Conservation (phyloP, 2,888 invertebrate genomes). For the Helleia helle region DNA sequence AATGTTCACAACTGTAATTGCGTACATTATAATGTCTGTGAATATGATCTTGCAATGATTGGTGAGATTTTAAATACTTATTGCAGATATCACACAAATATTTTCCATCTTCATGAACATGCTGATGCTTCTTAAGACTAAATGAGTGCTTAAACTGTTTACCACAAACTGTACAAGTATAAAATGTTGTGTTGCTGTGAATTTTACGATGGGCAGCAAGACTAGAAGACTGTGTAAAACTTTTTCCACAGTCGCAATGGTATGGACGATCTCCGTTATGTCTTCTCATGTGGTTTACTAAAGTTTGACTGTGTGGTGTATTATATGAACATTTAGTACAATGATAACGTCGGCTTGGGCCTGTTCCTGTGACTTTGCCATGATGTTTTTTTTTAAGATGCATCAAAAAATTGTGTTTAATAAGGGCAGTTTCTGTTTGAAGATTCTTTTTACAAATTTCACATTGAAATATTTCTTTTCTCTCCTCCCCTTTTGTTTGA, state of each 20-base stretch:
- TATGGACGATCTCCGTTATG: conserved; percentile 62
- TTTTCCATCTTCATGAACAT: conserved; percentile 48
- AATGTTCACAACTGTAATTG: conserved; percentile 63
- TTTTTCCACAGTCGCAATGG: conserved; percentile 58
- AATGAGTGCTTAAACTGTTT: conserved; percentile 66
- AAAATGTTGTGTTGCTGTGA: conserved; percentile 48
- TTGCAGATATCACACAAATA: conserved; percentile 51
- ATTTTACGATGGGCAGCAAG: conserved; percentile 55
- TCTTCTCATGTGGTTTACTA: conserved; percentile 57
- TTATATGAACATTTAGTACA: conserved; percentile 56
- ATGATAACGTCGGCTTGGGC: conserved; percentile 45
- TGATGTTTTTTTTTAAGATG: conserved; percentile 48
- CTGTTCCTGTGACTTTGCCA: conserved; percentile 53
- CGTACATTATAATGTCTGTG: conserved; percentile 57
- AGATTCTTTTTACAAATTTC: conserved; percentile 41
- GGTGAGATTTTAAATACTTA: conserved; percentile 54
- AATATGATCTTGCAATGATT: conserved; percentile 50
- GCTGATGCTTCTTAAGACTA: conserved; percentile 50
- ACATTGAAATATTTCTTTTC: conserved; percentile 29
- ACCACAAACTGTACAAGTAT: conserved; percentile 56
- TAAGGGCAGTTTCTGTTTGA: conserved; percentile 40
- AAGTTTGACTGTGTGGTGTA: conserved; percentile 60
- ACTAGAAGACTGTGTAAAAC: conserved; percentile 57
- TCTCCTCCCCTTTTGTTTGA: background rate
- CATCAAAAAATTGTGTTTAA: conserved; percentile 47